Percentiles rank a stretch among this genome's conserved stretches.
phyloP scores from a whole-genome alignment of 92 coral and sea anemone genomes.

The Pocillopora grandis region DNA sequence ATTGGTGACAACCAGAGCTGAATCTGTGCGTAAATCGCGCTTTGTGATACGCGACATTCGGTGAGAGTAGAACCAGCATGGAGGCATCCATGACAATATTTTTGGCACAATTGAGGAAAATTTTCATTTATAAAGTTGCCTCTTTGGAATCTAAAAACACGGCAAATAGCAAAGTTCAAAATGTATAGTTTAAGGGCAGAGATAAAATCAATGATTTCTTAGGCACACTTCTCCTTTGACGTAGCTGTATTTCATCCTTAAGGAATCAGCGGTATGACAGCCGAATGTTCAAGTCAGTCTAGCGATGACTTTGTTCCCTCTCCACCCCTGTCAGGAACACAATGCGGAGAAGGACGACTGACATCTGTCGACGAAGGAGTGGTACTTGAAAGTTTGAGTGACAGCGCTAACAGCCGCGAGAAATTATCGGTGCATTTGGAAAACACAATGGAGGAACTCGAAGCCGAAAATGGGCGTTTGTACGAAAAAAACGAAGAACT shows the following conservation, averaged over 20 bases:
- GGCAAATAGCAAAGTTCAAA: too few species aligned
- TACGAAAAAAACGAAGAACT: conserved; percentile 65
- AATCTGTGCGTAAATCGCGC: too few species aligned
- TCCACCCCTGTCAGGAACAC: conserved; percentile 35
- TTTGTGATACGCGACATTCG: too few species aligned
- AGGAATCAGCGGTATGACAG: conserved; percentile 28
- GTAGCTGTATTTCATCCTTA: background rate
- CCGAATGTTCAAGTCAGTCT: conserved; percentile 43
- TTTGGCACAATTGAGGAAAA: too few species aligned
- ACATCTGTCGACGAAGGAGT: conserved; percentile 90
- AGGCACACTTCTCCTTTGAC: too few species aligned
- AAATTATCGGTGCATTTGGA: conserved; percentile 59
- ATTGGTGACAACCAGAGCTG: too few species aligned
- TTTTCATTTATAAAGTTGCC: too few species aligned
- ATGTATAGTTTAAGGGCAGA: too few species aligned
- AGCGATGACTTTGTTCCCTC: conserved; percentile 49
- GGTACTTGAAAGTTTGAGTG: conserved; percentile 82
- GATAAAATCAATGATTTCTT: too few species aligned
- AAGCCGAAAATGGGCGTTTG: conserved; percentile 66
- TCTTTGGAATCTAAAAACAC: too few species aligned
- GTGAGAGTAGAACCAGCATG: too few species aligned
- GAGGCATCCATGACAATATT: too few species aligned
- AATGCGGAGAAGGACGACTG: conserved; percentile 62
- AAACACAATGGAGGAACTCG: conserved; percentile 63
- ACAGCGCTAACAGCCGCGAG: conserved; percentile 76